Evolutionary conservation across 2,113 vertebrate species (phyloP), one percentile per base, ranked within the genome.

Genomic region (Chelonoidis abingdonii): DNA sequence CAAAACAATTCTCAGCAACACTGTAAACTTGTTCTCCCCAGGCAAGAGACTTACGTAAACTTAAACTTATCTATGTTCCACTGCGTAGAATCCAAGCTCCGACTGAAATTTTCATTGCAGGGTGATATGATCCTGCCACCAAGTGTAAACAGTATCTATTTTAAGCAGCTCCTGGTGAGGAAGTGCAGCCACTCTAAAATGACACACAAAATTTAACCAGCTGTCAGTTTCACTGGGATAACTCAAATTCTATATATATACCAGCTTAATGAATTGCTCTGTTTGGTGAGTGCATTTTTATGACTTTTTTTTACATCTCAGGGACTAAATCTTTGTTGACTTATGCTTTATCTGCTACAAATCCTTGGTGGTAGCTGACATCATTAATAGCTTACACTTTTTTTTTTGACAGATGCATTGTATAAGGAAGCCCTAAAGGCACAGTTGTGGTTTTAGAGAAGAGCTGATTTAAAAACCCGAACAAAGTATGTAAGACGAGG

Each of bases 281-380:
- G 12, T 10, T 27, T 1, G 44, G 27, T 19, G 1, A 5, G 4
- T 2, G 8, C 35, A 1, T 4, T 12, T 4, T 2, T 8, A 4
- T 3, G 27, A 2, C 50, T 3, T 35, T 0, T 7, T 2, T 22
- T 6, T 44, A 22, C 24, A 10, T 35, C 1, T 2, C 31, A 2
- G 62, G 4, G 57, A 2, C 2, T 5, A 14, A 29, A 0, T 6
- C 0, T 7, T 6, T 3, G 21, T 8, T 38, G 1, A 10, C 6
- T n/a, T 5, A 2, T 4, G 0, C 7, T 13, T 35, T 1, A 2
- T 4, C 2, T 27, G 14, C 3, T 27, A 10, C 2, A 4, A 0
- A 3, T 31, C 17, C 76, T 8, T 2, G 7, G 54, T 31, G 62
- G 4, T 6, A 72, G 35, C 65, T 11, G 65, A 38, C 65, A 22